Evolutionary conservation across 2,797 vertebrate species (phyloP), one percentile per base, ranked within the genome.

Genomic region (Hydrophis major): DNA sequence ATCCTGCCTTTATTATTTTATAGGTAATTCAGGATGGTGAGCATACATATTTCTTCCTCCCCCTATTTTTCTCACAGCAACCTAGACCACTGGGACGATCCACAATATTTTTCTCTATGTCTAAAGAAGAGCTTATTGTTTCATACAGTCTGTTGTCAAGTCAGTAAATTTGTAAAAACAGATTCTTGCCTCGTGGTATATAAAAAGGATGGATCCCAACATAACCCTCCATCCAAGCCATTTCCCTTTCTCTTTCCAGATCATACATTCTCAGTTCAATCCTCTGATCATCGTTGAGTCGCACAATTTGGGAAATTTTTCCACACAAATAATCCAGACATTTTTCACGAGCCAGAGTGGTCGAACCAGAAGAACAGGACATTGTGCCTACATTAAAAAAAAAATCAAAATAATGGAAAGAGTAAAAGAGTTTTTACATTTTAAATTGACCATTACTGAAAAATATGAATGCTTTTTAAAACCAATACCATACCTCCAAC

Each of bases 191-290:
- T 97, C 97, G 97, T 74, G 98, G 96, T 89, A 99, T 99, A 97
- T 99, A 99, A 97, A 99, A 99, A 0, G 99, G 99, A 78, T 98
- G 97, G 61, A 99, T 99, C 96, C 99, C 99, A 88, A 99, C 98
- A 66, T 97, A 98, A 93, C 97, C 97, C 53, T 98, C 98, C 11
- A 98, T 98, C 97, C 98, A 99, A 92, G 98, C 97, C 7, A 99
- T 98, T 92, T 99, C 98, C 89, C 97, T 97, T 11, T 96, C 92
- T 90, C 98, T 96, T 57, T 95, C 96, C 96, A 96, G 97, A 95
- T 99, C 98, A 78, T 99, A 99, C 91, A 99, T 98, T 92, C 97
- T 97, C 13, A 99, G 96, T 55, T 98, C 98, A 0, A 97, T 98
- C 96, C 97, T 98, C 96, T 98, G 97, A 95, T 97, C 96, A 90